A percentile compares a stretch with the other conserved stretches of the same genome.
These are phyloP conservation scores for Drosophila setifemur DNA, from an alignment of 1,140 invertebrate species.

Conservation along the genomic window DNA sequence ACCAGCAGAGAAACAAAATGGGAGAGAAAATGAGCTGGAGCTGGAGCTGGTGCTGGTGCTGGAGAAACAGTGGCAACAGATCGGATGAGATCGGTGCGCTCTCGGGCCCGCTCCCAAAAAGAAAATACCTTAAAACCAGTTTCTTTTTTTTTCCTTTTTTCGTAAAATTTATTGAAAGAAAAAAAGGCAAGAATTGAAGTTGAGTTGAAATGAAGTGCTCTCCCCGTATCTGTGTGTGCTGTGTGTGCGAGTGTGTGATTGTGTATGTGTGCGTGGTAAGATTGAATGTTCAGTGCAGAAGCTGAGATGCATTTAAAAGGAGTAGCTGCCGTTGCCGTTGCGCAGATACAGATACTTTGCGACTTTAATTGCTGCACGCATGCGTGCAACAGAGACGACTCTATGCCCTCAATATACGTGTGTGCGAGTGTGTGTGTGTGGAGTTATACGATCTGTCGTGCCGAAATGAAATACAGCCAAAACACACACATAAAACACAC, in stretches of 20 bases:
- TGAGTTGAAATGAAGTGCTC: constrained; percentile 68
- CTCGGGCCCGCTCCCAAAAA: constrained; percentile 50
- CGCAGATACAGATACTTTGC: constrained; percentile 74
- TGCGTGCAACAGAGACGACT: constrained; percentile 68
- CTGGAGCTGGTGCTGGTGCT: constrained; percentile 42
- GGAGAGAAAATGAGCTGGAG: constrained; percentile 23
- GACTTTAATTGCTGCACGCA: constrained; percentile 58
- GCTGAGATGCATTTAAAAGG: constrained; percentile 75
- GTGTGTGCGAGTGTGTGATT: constrained; percentile 28
- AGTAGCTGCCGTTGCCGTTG: constrained; percentile 60
- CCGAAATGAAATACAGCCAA: constrained; percentile 64
- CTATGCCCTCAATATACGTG: constrained; percentile 29
- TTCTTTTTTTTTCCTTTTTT: constrained; percentile 56
- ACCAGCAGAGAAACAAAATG: constrained; percentile 27
- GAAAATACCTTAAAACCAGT: constrained; percentile 82
- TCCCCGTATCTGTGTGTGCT: constrained; percentile 24
- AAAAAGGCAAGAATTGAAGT: constrained; percentile 72
- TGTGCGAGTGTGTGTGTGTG: constrained; percentile 16
- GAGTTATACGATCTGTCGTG: constrained; percentile 54
- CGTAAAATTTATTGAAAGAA: constrained; percentile 70
- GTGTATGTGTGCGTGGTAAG: constrained; percentile 50
- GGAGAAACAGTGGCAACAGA: constrained; percentile 57
- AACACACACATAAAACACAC: constrained; percentile 34
- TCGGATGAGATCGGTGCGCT: constrained; percentile 44
- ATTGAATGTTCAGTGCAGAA: constrained; percentile 73